Conservation (phyloP, 1,140 invertebrate genomes). For the Leptestheria dahalacensis region DNA sequence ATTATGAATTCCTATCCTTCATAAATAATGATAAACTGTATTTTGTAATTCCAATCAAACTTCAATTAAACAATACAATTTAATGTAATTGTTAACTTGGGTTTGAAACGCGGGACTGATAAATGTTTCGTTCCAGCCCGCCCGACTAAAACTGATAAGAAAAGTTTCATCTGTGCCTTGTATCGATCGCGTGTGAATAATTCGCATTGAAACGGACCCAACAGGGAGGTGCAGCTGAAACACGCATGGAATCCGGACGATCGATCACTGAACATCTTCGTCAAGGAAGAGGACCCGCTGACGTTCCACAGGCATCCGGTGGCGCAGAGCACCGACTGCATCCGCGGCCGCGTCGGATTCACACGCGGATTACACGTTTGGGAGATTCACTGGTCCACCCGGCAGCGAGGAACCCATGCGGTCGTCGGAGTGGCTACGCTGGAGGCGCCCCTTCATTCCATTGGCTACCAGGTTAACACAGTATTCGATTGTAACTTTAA, state of each 20-base stretch:
- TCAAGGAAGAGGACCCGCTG: slow-evolving; percentile 94
- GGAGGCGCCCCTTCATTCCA: slow-evolving; percentile 71
- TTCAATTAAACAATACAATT: too few relatives aligned
- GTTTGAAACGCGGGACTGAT: too few relatives aligned
- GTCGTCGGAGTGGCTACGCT: slow-evolving; percentile 94
- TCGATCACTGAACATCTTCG: slow-evolving; percentile 94
- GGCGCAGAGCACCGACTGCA: slow-evolving; percentile 97
- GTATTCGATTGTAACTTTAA: neutral
- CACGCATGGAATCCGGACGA: slow-evolving; percentile 79
- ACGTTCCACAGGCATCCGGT: slow-evolving; percentile 98
- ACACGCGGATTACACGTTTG: slow-evolving; percentile 93
- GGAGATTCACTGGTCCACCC: slow-evolving; percentile 91
- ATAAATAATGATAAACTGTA: too few relatives aligned
- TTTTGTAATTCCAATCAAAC: too few relatives aligned
- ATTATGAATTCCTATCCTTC: too few relatives aligned
- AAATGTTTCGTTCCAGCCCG: too few relatives aligned
- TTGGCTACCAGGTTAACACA: slow-evolving; percentile 45
- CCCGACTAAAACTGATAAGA: neutral
- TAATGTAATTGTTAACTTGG: too few relatives aligned
- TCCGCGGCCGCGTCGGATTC: slow-evolving; percentile 87
- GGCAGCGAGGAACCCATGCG: slow-evolving; percentile 93
- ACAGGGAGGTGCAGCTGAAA: slow-evolving; percentile 32
- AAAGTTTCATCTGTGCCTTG: too few relatives aligned
- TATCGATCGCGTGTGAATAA: too few relatives aligned
- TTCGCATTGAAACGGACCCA: too few relatives aligned